Evolutionary conservation across 2,888 invertebrate genomes (phyloP), one percentile per base, ranked within the genome.

Genomic region (Peribatodes rhomboidaria): DNA sequence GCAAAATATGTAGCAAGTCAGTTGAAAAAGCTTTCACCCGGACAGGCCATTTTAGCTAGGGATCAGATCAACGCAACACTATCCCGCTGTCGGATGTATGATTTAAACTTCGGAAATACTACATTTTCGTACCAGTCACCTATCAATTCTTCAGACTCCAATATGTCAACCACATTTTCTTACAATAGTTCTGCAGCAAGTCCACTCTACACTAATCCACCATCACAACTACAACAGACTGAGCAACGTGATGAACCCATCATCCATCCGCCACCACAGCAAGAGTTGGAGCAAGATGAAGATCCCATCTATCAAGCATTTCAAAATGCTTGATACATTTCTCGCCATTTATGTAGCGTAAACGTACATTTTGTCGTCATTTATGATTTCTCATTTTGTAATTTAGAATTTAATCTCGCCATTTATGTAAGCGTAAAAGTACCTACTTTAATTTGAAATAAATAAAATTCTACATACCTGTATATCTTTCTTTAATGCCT

Each of bases 41-140:
- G 47, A 64, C 59, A 65, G 60, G 65, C 65, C 46, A 65, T 65
- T 65, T 50, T 65, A 49, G 64, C 64, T 64, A 47, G 64, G 59
- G 64, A 64, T 50, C 49, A 50, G 50, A 64, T 64, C 64, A 65
- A 65, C 50, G 50, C 50, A 50, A 56, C 50, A 65, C 50, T 65
- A 60, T 65, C 55, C 37, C 52, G 59, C 37, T 52, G 60, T 55
- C 56, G 65, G 47, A 65, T 55, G 54, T 47, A 39, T 42, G 56
- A 61, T 65, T 61, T 61, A 61, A 65, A 65, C 53, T 61, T 65
- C 53, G 57, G 61, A 53, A 65, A 65, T 65, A 65, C 65, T 53
- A 65, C 61, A 65, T 65, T 65, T 61, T 65, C 65, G 53, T 61
- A 65, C 65, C 61, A 65, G 56, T 53, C 65, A 61, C 65, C 61